phyloP scores from a whole-genome alignment of 2,888 invertebrate genomes.

The Hirtodrosophila alboralis region DNA sequence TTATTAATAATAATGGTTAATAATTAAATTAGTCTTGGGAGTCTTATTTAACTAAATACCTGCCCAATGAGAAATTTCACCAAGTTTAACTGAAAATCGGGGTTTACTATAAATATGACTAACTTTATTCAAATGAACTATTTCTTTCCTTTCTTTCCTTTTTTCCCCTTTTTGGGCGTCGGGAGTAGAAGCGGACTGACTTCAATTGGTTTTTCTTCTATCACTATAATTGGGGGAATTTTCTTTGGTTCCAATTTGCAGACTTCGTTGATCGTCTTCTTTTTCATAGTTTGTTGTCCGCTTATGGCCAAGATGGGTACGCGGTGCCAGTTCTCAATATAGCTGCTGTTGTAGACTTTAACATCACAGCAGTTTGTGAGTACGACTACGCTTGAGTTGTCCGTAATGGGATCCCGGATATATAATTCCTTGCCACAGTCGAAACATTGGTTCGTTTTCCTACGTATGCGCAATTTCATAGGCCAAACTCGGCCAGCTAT shows the following conservation, averaged over 20 bases:
- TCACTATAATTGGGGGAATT: neutral
- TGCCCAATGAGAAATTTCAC: too few species aligned
- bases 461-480: slow-evolving; percentile 50
- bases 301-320: slow-evolving; percentile 50
- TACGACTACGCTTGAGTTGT: slow-evolving; percentile 50
- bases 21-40: too few species aligned
- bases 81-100: too few species aligned
- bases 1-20: too few species aligned
- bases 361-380: slow-evolving; percentile 57
- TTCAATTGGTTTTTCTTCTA: too few species aligned
- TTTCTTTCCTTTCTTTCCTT: slow-evolving; percentile 20
- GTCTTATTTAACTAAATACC: too few species aligned
- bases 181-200: too few species aligned
- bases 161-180: neutral
- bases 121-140: slow-evolving; percentile 17
- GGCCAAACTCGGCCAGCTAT: slow-evolving; percentile 60
- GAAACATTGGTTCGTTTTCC: slow-evolving; percentile 39
- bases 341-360: slow-evolving; percentile 47
- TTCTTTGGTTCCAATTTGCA: slow-evolving; percentile 43
- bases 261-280: slow-evolving; percentile 32
- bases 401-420: slow-evolving; percentile 49
- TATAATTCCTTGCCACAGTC: slow-evolving; percentile 40
- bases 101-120: neutral
- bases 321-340: slow-evolving; percentile 61
- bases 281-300: slow-evolving; percentile 34